Conservation (phyloP, 2,797 vertebrate genomes). For the Lagothrix lagotricha region DNA sequence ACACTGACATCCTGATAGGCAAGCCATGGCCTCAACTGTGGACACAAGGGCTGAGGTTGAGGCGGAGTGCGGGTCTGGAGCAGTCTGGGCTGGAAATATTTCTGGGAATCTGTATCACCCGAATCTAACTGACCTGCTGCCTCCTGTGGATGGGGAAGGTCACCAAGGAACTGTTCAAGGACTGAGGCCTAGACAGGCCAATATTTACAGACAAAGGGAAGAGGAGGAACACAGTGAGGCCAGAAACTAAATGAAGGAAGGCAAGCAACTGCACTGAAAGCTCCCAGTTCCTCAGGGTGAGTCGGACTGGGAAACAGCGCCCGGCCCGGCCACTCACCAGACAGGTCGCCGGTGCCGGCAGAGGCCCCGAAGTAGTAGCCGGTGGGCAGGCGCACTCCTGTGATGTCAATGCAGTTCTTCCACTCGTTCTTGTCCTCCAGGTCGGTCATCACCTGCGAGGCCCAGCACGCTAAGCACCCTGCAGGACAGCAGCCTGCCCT, state of each 20-base stretch:
- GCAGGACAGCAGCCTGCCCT: neutral
- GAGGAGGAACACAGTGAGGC: neutral
- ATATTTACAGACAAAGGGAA: neutral
- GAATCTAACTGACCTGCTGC: neutral
- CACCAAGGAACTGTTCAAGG: neutral
- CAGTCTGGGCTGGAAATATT: neutral
- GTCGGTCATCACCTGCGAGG: conserved; percentile 94
- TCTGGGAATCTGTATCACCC: neutral
- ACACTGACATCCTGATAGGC: neutral
- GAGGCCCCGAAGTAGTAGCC: conserved; percentile 98
- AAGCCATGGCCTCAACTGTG: neutral
- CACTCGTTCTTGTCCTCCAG: conserved; percentile 97
- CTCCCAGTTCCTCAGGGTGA: neutral
- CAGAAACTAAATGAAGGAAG: neutral
- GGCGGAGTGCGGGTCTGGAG: neutral
- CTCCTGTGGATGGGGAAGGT: neutral
- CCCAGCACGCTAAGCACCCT: neutral
- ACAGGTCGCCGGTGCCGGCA: conserved; percentile 97
- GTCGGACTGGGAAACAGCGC: neutral
- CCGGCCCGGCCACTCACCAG: conserved; percentile 85
- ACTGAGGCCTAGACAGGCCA: neutral
- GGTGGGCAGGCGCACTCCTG: conserved; percentile 95
- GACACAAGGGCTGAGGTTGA: neutral
- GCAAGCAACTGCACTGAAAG: neutral
- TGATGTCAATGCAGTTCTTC: conserved; percentile 98